phyloP scores from a whole-genome alignment of 2,888 invertebrate species.

The Pterobdella sp. region DNA sequence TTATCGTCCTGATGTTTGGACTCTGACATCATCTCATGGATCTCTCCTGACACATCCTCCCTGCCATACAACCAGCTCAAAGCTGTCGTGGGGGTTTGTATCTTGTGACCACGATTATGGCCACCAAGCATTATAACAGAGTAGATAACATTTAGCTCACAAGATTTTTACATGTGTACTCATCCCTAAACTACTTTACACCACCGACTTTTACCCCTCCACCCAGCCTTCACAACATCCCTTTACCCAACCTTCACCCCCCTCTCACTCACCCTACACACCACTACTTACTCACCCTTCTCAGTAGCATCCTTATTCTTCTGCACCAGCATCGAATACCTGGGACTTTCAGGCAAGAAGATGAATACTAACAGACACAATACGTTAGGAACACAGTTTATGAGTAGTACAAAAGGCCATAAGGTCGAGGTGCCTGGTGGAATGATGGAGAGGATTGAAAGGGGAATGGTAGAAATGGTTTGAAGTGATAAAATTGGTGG shows the following conservation, averaged over 20 bases:
- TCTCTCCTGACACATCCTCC: background rate
- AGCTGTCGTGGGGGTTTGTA: background rate
- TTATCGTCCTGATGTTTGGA: constrained; percentile 4
- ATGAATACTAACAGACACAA: constrained; percentile 82
- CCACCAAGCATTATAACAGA: too few species aligned
- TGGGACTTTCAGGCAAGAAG: constrained; percentile 86
- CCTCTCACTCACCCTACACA: background rate
- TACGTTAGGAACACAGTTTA: constrained; percentile 83
- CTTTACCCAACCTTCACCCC: background rate
- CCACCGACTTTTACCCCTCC: background rate
- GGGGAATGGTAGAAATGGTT: constrained; percentile 73
- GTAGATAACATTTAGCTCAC: background rate
- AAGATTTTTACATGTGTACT: background rate
- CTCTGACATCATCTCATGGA: background rate
- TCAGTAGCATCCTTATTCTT: constrained; percentile 89
- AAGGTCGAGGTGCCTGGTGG: constrained; percentile 69
- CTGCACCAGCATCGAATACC: constrained; percentile 86
- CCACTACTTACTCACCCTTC: constrained; percentile 58
- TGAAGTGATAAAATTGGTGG: constrained; percentile 68
- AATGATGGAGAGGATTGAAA: constrained; percentile 71
- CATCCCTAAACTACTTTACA: background rate
- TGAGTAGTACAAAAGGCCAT: constrained; percentile 83
- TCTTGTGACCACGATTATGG: too few species aligned
- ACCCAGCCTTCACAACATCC: background rate
- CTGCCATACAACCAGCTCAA: background rate